These are phyloP conservation scores for Galaxea fascicularis DNA, from an alignment of 92 coral and sea anemone species.

Conservation along the genomic window DNA sequence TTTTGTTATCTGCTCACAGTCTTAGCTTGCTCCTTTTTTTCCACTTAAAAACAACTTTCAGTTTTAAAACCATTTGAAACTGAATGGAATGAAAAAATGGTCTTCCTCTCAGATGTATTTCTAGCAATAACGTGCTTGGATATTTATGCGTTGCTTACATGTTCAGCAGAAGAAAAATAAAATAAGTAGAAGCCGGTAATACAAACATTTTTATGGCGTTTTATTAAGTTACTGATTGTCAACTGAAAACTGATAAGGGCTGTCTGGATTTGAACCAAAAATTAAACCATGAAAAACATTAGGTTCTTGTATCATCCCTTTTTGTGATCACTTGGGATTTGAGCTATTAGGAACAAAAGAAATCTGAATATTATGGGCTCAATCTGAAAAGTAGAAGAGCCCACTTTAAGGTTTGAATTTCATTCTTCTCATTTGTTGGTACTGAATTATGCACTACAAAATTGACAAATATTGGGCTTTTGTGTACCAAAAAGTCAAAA, in stretches of 20 bases:
- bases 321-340: background rate
- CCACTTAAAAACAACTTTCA: background rate
- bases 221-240: conserved; percentile 30
- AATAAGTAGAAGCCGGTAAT: background rate
- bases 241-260: conserved; percentile 5
- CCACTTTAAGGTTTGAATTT: background rate
- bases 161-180: background rate
- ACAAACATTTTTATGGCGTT: background rate
- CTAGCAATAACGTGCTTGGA: too few relatives aligned
- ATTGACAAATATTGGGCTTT: background rate
- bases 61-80: background rate
- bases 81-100: background rate
- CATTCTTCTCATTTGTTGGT: background rate
- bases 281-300: background rate
- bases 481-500: background rate
- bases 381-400: background rate
- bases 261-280: conserved; percentile 6
- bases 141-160: background rate
- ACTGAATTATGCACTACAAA: conserved; percentile 3
- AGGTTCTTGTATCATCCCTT: background rate
- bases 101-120: too few relatives aligned
- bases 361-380: background rate
- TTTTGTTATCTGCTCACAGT: background rate
- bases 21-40: background rate
- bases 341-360: background rate